These are phyloP conservation scores for Cryptocheilus praepositus DNA, from an alignment of 2,888 invertebrate species.

Conservation along the genomic window DNA sequence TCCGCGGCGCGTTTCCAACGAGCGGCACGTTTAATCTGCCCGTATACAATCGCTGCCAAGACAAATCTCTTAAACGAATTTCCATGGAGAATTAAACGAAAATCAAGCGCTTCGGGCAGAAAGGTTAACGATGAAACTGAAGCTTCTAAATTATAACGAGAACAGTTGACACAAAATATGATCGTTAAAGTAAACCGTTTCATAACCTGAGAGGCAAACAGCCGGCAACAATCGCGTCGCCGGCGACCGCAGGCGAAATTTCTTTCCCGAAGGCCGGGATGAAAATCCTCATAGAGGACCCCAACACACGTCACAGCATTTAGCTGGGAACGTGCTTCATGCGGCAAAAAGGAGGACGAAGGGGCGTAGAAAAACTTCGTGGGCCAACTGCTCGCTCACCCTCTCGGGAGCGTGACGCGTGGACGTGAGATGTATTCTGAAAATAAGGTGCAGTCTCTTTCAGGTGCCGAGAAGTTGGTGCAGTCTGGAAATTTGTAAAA, in stretches of 20 bases:
- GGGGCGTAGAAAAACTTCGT: conserved; percentile 6
- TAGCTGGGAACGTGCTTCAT: conserved; percentile 14
- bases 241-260: neutral
- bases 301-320: conserved; percentile 22
- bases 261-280: conserved; percentile 5
- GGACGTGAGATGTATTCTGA: conserved; percentile 42
- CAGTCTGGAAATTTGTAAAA: conserved; percentile 43
- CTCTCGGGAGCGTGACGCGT: conserved; percentile 18
- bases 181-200: no score
- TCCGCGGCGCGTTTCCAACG: no score
- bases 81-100: no score
- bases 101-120: no score
- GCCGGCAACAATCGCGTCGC: neutral
- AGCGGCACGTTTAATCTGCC: no score
- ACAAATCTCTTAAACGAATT: no score
- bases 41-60: no score
- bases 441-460: conserved; percentile 34
- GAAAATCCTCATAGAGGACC: conserved; percentile 13
- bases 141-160: no score
- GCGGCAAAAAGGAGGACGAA: neutral
- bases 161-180: no score
- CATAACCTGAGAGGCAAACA: neutral
- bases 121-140: no score
- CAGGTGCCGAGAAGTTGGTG: conserved; percentile 32
- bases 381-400: conserved; percentile 6